Base-by-base conservation (phyloP, 2,888 invertebrate species). In the Pollenia angustigena region DNA sequence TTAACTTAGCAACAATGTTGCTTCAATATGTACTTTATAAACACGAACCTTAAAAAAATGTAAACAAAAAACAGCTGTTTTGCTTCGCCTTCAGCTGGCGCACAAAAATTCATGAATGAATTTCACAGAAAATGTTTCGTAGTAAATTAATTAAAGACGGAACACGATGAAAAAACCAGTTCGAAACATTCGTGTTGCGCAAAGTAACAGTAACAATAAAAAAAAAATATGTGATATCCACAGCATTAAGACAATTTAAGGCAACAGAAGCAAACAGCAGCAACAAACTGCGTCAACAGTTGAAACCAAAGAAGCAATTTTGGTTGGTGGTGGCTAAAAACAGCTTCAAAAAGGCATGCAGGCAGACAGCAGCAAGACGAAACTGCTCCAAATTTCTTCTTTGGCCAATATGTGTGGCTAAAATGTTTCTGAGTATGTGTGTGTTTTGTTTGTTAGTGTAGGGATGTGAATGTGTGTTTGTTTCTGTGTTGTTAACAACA, bases 31-130 rank as follows among this genome's bases (percentile, higher is more conserved):
- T 74, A 64, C 9, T 18, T 11, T 16, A 6, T 14, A 50, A n/a
- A 46, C 8, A n/a, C 32, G 23, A 6, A 8, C 9, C 7, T 2
- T 44, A 6, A 16, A 48, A n/a, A 69, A 69, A 50, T 4, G 50
- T 81, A 85, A 85, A 81, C 80, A 85, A 85, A 64, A 50, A 85
- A 85, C 85, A 85, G 85, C 80, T 85, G 85, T 76, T 85, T 50
- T 12, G 46, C 1, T 14, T 4, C 1, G 16, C 52, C 40, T 44
- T 14, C 58, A 44, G 60, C 50, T 44, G 46, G 42, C 40, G 10
- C 44, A 54, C 0, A 10, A 4, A 50, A 54, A 64, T 72, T 85
- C 18, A 85, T 85, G 85, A 85, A 85, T 85, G 81, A 85, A 80
- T 48, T 50, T 48, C 1, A 23, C 40, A 50, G 32, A 32, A 32